A percentile compares a stretch with the other conserved stretches of the same genome.
These are phyloP conservation scores for Xestobium rufovillosum DNA, from an alignment of 2,888 invertebrate genomes.

Conservation along the genomic window DNA sequence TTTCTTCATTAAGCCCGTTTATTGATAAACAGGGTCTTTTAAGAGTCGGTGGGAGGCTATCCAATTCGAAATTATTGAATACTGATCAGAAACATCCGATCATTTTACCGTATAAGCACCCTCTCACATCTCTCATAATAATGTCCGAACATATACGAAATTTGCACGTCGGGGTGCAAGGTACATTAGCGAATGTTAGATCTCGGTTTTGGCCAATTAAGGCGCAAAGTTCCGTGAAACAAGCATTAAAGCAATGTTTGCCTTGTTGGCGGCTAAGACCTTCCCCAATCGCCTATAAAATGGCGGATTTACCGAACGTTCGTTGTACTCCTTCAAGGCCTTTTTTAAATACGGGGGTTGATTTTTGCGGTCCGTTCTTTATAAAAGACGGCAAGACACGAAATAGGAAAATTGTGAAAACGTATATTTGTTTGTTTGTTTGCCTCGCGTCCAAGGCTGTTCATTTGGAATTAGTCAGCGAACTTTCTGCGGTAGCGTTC, in stretches of 20 bases:
- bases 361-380: constrained; percentile 20
- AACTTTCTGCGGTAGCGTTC: constrained; percentile 16
- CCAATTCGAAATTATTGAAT: too few species aligned
- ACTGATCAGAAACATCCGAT: too few species aligned
- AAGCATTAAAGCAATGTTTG: constrained; percentile 11
- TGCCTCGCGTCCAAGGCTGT: constrained; percentile 19
- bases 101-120: too few species aligned
- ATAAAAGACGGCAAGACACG: constrained; percentile 17
- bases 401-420: constrained; percentile 13
- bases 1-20: too few species aligned
- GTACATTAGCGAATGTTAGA: too few species aligned
- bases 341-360: constrained; percentile 17
- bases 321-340: constrained; percentile 17
- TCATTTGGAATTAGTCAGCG: constrained; percentile 19
- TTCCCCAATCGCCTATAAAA: constrained; percentile 7
- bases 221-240: constrained; percentile 9
- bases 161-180: too few species aligned
- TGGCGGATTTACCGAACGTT: constrained; percentile 18
- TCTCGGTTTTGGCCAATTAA: too few species aligned
- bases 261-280: constrained; percentile 17
- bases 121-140: too few species aligned
- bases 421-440: constrained; percentile 19
- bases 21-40: too few species aligned
- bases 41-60: too few species aligned
- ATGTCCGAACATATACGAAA: too few species aligned